Base-by-base conservation (phyloP, 2,113 vertebrate species). In the Protobothrops mucrosquamatus region DNA sequence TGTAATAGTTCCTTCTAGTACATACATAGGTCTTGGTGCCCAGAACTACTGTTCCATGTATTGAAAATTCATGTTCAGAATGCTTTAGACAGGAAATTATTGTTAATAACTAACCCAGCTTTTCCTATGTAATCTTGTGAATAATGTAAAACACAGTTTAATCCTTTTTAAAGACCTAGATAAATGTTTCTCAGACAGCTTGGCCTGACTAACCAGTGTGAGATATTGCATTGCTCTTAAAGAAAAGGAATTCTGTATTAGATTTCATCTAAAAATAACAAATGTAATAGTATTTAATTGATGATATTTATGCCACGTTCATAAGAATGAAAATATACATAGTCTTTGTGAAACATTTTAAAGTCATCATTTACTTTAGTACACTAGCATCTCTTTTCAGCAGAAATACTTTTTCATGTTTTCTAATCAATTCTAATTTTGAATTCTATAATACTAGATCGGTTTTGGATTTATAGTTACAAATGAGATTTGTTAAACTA, bases 381-480 rank as follows among this genome's bases (percentile, higher is more conserved):
- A 7, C 43, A 81, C 43, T 48, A 85, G 26, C 91, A 51, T 87
- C 10, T 46, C 0, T 1, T 64, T 89, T 91, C 46, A 56, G 3
- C 1, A 61, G 81, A 43, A 46, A 46, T 61, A 74, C 48, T 3
- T 15, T 29, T 23, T 93, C 18, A 69, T 90, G 39, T 61, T 4
- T 90, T 88, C 52, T 46, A 51, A 9, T 81, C 57, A 59, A 0
- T 2, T 55, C 10, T 56, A 54, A 74, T 52, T 56, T 92, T 93
- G 87, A 85, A 93, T 0, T 89, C 74, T 91, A 57, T 91, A 87
- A 87, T 87, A 92, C 87, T 85, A 93, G 90, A 81, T 92, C 64
- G 91, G 69, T 96, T 24, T 93, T 61, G 52, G 64, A 48, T 94
- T 96, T 94, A 94, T 91, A 11, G 57, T 54, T 6, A 87, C 29